Percentiles rank a stretch among this genome's conserved stretches.
Evolutionary conservation across 2,888 invertebrate genomes (phyloP).

Genomic region (Alloscopus bannaensis): DNA sequence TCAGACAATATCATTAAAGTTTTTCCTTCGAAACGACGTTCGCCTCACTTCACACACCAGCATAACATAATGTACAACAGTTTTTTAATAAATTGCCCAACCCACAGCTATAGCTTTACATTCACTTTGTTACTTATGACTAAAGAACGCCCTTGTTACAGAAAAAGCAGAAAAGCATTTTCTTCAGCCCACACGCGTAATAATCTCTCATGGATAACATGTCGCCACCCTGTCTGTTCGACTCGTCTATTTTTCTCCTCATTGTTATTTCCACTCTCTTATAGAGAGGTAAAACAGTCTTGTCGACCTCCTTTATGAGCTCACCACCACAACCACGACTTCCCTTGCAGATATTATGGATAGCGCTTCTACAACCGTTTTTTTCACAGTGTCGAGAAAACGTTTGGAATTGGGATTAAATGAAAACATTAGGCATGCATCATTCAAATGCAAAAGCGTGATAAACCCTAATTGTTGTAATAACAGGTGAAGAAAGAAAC

Average conservation of each 20-base stretch:
- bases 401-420: neutral
- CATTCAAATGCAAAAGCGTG: conserved; percentile 32
- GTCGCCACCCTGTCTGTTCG: neutral
- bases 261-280: no score
- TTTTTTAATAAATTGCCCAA: conserved; percentile 1
- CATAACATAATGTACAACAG: neutral
- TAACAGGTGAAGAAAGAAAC: neutral
- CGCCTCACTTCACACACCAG: no score
- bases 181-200: neutral
- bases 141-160: conserved; percentile 6
- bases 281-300: no score
- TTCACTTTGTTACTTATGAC: conserved; percentile 1
- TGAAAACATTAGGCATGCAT: conserved; percentile 34
- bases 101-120: neutral
- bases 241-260: no score
- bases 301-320: no score
- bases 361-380: no score
- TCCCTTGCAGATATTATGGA: no score
- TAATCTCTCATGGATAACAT: neutral
- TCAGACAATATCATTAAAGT: neutral
- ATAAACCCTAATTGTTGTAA: conserved; percentile 28
- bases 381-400: neutral
- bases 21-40: no score
- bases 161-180: neutral
- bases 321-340: no score